Base-by-base conservation (phyloP, 1,140 invertebrate species). In the Mercenaria mercenaria region DNA sequence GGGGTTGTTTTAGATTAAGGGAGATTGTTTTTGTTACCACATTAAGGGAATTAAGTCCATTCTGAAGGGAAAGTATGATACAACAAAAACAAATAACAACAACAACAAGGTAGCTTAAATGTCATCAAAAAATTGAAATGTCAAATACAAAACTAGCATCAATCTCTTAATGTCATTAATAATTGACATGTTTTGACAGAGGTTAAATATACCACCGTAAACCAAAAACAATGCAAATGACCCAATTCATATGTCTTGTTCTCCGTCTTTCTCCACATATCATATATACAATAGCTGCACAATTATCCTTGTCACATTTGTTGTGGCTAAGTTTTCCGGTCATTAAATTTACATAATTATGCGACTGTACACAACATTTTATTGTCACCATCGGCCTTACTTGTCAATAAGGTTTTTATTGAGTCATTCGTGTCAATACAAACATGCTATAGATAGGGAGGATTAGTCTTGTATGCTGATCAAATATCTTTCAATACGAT, bases 301-400 rank as follows among this genome's bases (percentile, higher is more conserved):
- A 29, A 64, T n/a, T 29, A 29, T 64, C n/a, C 11, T 64, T 64
- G 59, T 64, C 26, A 29, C 59, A 29, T 64, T 64, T 29, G 20
- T 15, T 29, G 26, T 64, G 59, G n/a, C 26, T 64, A 29, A 64
- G 59, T 29, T 64, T 64, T 64, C 59, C 59, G 8, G 59, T 64
- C 59, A 50, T 76, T 76, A 52, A 76, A 50, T 76, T 76, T 76
- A 50, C 39, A 76, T 76, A 76, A 76, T 76, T 76, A 76, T 52
- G 18, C 26, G 50, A 50, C 50, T 76, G 43, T 76, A 52, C 72
- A 47, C 43, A 72, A 72, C 15, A 23, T 47, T 50, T 47, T 50
- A 76, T 76, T 76, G 72, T 76, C 72, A 76, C 41, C 26, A 26
- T 50, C 26, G 43, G 39, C 43, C 43, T 76, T 10, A 18, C 41